Conservation (phyloP, 30 jellyfish, hydroid and myxozoan genomes). For the Aurelia coerulea region DNA sequence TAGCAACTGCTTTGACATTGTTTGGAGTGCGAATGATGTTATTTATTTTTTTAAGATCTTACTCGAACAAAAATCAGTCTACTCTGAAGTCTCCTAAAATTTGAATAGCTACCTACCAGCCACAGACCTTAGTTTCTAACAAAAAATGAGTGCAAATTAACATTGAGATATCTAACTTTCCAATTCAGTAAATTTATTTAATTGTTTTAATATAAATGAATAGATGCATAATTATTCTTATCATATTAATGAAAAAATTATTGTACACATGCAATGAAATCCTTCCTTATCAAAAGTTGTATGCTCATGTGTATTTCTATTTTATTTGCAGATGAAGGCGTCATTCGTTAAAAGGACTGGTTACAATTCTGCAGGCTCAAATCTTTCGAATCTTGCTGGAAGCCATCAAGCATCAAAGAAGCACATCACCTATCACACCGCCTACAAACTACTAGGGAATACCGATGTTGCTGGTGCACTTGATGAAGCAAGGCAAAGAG, state of each 20-base stretch:
- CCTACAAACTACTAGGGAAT: slow-evolving; percentile 20
- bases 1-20: no score
- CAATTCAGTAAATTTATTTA: no score
- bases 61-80: no score
- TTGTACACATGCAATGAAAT: neutral
- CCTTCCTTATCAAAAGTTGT: neutral
- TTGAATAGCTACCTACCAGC: no score
- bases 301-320: neutral
- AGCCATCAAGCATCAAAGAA: slow-evolving; percentile 13
- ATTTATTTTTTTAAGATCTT: no score
- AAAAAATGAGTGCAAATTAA: no score
- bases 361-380: slow-evolving; percentile 18
- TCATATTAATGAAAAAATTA: neutral
- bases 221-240: neutral
- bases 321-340: neutral
- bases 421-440: slow-evolving; percentile 19
- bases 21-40: no score
- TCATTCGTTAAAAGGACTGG: slow-evolving; percentile 22
- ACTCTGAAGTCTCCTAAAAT: no score
- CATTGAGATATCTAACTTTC: no score
- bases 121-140: no score
- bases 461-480: slow-evolving; percentile 24
- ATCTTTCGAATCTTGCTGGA: slow-evolving; percentile 12
- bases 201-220: neutral
- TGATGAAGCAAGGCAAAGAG: slow-evolving; percentile 31